Evolutionary conservation across 2,113 vertebrate genomes (phyloP).

Genomic region (Cisticola juncidis): DNA sequence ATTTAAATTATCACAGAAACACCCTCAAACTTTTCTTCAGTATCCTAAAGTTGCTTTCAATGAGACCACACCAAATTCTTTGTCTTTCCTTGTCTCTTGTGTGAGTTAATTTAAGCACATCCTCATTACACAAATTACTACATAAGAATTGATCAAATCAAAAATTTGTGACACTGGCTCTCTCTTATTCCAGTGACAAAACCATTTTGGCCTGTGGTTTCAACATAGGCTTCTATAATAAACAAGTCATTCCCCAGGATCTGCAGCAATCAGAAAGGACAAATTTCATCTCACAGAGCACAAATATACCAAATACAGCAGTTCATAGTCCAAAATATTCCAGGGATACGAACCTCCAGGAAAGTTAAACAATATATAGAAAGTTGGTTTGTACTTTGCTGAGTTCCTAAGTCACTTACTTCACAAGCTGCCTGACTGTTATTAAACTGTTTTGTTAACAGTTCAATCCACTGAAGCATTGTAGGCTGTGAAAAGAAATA

Average conservation of each 20-base stretch:
- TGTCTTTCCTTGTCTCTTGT: neutral
- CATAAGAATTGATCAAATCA: neutral
- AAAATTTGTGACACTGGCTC: neutral
- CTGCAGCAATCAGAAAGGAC: neutral
- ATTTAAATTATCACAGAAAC: neutral
- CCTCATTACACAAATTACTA: neutral
- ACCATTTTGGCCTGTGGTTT: neutral
- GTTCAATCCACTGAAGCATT: conserved; percentile 99
- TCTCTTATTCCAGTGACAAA: neutral
- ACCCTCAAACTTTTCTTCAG: neutral
- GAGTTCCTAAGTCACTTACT: conserved; percentile 75
- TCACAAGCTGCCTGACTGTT: conserved; percentile 99
- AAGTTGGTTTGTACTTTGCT: conserved; percentile 55
- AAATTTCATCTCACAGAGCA: neutral
- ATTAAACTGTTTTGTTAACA: conserved; percentile 99
- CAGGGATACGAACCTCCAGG: conserved; percentile 60
- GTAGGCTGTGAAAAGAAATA: conserved; percentile 84
- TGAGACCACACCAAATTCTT: neutral
- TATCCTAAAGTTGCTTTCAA: neutral
- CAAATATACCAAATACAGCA: conserved; percentile 41
- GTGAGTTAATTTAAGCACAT: neutral
- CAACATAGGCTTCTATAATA: neutral
- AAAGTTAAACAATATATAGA: conserved; percentile 64
- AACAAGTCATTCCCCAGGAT: neutral
- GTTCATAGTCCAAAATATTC: conserved; percentile 54